Base-by-base conservation (phyloP, 2,797 vertebrate genomes). In the Sardinella longiceps region DNA sequence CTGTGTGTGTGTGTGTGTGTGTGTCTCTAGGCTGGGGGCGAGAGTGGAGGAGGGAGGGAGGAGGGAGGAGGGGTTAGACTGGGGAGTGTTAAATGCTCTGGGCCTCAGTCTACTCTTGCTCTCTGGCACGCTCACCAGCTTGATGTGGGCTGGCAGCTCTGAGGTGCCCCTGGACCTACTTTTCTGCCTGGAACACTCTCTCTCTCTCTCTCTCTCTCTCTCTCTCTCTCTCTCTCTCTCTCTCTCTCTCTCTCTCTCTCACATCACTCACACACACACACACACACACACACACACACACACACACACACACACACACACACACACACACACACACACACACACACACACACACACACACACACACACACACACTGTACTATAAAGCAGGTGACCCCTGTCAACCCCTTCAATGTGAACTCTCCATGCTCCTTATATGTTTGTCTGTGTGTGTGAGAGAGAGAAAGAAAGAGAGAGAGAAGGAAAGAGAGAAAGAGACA, bases 111-210 rank as follows among this genome's bases (percentile, higher is more conserved):
- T 33, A 66, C 63, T 77, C 83, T 74, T 82, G 84, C 80, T 84
- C 86, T 74, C 81, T 80, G 82, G 81, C 74, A 33, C 30, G 9
- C 63, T 66, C 10, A 66, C 28, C 91, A 94, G 87, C 81, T 90
- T 93, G 92, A 94, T 90, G 90, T 87, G 86, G 88, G 81, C 84
- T 66, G 91, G 90, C 93, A 88, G 89, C 89, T 92, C 92, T 92
- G 92, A 94, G 92, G 91, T 92, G 92, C 93, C 92, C 92, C 53
- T 91, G 89, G 90, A 90, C 90, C 91, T 92, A 83, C 82, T 89
- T 87, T 88, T 89, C 87, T 5, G 45, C 87, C 87, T 89, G 91
- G 90, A 89, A 91, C 91, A 91, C 87, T 84, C 89, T 86, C 18
- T 23, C 18, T 53, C 18, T 53, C 51, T 53, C 51, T 53, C 18